Conservation (phyloP, 1,140 invertebrate species). For the Catajapyx aquilonaris region DNA sequence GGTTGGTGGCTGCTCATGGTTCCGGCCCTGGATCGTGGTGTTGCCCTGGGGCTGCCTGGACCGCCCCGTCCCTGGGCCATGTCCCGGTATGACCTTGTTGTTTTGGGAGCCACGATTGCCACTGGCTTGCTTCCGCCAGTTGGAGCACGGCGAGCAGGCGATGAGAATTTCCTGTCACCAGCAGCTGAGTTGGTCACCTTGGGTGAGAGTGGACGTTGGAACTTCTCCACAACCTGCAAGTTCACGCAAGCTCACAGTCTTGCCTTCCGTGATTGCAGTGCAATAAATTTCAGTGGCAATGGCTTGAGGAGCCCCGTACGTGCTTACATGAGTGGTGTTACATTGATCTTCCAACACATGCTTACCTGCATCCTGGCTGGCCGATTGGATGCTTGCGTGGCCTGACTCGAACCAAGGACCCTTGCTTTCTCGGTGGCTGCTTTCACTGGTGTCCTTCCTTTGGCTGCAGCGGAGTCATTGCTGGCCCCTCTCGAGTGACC, state of each 20-base stretch:
- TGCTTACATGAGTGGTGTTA: too few relatives aligned
- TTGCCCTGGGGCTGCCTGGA: background rate
- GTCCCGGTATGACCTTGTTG: background rate
- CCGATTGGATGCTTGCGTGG: too few relatives aligned
- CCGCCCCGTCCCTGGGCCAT: background rate
- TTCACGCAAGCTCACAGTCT: too few relatives aligned
- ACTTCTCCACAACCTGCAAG: slow-evolving; percentile 2
- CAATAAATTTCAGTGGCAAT: too few relatives aligned
- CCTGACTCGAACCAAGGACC: too few relatives aligned
- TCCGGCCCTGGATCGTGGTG: background rate
- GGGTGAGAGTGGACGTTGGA: slow-evolving; percentile 2
- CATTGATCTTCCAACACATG: too few relatives aligned
- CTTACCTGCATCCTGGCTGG: too few relatives aligned
- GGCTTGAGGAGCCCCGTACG: too few relatives aligned
- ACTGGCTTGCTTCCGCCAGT: background rate
- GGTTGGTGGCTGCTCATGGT: background rate
- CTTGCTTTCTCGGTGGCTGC: too few relatives aligned
- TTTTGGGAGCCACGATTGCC: background rate
- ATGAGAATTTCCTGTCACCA: background rate
- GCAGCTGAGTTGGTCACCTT: slow-evolving; percentile 1
- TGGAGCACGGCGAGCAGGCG: background rate
- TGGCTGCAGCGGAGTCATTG: too few relatives aligned
- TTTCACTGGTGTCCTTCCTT: background rate
- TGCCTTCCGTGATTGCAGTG: too few relatives aligned
- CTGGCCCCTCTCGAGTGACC: too few relatives aligned